phyloP scores from a whole-genome alignment of 2,888 invertebrate genomes.

The Suillia variegata region DNA sequence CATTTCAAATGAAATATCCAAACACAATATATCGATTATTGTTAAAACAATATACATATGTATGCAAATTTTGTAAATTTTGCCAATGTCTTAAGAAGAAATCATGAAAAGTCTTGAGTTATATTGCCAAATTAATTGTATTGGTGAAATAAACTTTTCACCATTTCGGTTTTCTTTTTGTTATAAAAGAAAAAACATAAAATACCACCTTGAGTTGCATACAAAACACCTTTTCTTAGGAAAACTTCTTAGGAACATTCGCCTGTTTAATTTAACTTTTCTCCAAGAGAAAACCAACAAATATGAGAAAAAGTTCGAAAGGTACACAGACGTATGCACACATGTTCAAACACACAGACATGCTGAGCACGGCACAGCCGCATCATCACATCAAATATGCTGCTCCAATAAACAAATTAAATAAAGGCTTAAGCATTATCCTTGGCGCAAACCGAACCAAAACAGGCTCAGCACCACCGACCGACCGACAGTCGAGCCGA shows the following conservation, averaged over 20 bases:
- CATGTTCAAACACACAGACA: background rate
- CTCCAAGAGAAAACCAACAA: background rate
- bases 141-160: too few relatives aligned
- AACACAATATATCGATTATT: too few relatives aligned
- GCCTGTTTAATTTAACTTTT: constrained; percentile 13
- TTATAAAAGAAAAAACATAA: too few relatives aligned
- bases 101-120: too few relatives aligned
- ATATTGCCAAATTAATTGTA: too few relatives aligned
- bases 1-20: too few relatives aligned
- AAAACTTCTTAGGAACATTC: background rate
- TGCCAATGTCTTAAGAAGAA: too few relatives aligned
- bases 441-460: constrained; percentile 9
- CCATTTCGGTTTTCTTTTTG: too few relatives aligned
- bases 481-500: background rate
- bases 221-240: too few relatives aligned
- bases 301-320: background rate
- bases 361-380: background rate
- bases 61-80: too few relatives aligned
- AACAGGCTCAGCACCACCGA: background rate
- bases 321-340: background rate
- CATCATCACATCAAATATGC: constrained; percentile 10
- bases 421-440: constrained; percentile 26
- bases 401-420: constrained; percentile 27
- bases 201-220: too few relatives aligned
- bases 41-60: too few relatives aligned